These are phyloP conservation scores for Cottus gobio DNA, from an alignment of 2,113 vertebrate species.

Conservation along the genomic window DNA sequence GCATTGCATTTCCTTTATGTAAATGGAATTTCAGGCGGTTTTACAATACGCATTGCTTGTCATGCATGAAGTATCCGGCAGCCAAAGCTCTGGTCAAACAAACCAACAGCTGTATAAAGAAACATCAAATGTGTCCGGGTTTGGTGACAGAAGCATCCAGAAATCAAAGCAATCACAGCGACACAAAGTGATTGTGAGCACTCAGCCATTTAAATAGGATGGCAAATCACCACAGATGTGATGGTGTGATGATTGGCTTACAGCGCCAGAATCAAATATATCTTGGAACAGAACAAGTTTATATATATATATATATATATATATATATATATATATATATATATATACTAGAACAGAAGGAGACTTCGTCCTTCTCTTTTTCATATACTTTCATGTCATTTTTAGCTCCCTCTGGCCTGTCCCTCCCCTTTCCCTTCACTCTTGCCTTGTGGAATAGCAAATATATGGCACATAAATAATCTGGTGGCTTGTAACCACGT, in stretches of 20 bases:
- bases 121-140: not conserved
- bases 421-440: not conserved
- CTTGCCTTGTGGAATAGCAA: not conserved
- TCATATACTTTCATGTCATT: not conserved
- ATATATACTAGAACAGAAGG: not conserved
- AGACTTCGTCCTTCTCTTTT: not conserved
- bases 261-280: not conserved
- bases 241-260: not conserved
- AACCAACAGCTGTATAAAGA: not conserved
- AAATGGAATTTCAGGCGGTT: not conserved
- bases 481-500: not conserved
- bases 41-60: not conserved
- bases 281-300: not conserved
- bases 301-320: no score
- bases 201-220: not conserved
- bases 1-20: not conserved
- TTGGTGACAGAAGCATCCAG: not conserved
- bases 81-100: conserved; percentile 4
- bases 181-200: not conserved
- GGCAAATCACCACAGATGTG: not conserved
- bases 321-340: no score
- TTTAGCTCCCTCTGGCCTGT: not conserved
- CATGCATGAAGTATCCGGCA: not conserved
- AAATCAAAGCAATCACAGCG: not conserved
- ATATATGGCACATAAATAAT: conserved; percentile 4